Evolutionary conservation across 2,797 vertebrate species (phyloP), one percentile per base, ranked within the genome.

Genomic region (Sebastes steindachneri): DNA sequence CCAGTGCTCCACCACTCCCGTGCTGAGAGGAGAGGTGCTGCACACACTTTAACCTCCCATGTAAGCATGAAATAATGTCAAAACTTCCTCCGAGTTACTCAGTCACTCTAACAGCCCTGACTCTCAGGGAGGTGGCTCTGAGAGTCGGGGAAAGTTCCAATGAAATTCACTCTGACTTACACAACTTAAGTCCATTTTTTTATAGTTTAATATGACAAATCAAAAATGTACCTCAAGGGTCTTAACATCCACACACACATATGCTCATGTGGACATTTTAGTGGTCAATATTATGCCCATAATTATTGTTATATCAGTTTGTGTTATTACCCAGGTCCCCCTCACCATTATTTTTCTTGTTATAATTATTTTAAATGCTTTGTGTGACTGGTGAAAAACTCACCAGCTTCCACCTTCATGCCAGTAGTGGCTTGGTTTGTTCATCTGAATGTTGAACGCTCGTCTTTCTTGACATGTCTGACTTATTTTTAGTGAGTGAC

Each of bases 21-120:
- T 45, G 41, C 31, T 57, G 51, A 58, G 54, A 31, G 54, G 26
- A 59, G 28, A 59, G 37, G 7, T 14, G 51, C 21, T 65, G 9
- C 57, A 51, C 9, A 19, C 53, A 66, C 41, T 15, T 71, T 64
- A 70, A 64, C 60, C 62, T 66, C 76, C 37, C 21, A 19, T 59
- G 51, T 65, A 33, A 48, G 69, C 37, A 73, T 78, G 75, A 77
- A 77, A 77, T 77, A 55, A 69, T 69, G 45, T 77, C 12, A 35
- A 19, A 68, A 76, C 37, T 21, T 68, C n/a, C 51, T 53, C 19
- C 15, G 51, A 53, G 51, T 53, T 17, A 63, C 66, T 69, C 57
- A 53, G n/a, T n/a, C 51, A 1, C 57, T n/a, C 41, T 17, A 62
- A 54, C 45, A 62, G 57, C 29, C 23, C 29, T 28, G 31, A 69